phyloP scores from a whole-genome alignment of 2,888 invertebrate genomes.

The Drosophila emarginata region DNA sequence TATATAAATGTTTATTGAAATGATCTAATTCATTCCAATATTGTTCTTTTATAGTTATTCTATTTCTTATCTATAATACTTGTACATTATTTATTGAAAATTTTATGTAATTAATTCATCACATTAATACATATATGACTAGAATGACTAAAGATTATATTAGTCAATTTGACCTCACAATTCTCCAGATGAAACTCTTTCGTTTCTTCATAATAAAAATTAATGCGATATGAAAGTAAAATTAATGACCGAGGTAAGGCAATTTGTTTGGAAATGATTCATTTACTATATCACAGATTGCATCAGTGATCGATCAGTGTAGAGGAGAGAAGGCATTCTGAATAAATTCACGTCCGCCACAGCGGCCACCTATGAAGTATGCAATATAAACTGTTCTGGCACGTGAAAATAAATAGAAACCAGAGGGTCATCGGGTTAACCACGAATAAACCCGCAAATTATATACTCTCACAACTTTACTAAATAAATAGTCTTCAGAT shows the following conservation, averaged over 20 bases:
- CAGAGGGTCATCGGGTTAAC: conserved; percentile 1
- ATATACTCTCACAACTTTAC: background rate
- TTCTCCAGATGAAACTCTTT: background rate
- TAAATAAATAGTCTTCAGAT: too few species aligned
- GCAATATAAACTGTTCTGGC: conserved; percentile 72
- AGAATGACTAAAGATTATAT: conserved; percentile 29
- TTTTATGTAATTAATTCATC: too few species aligned
- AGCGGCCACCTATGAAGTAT: conserved; percentile 71
- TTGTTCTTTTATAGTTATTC: too few species aligned
- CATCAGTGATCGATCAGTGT: background rate
- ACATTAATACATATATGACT: conserved; percentile 15
- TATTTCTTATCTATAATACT: background rate
- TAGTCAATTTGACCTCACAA: conserved; percentile 37
- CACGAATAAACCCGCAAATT: background rate
- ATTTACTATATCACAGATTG: conserved; percentile 20
- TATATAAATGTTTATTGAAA: too few species aligned
- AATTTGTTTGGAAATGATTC: conserved; percentile 35
- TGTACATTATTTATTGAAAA: conserved; percentile 16
- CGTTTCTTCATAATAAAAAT: conserved; percentile 19
- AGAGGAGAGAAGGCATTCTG: conserved; percentile 45
- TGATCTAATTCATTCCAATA: too few species aligned
- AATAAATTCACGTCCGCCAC: background rate
- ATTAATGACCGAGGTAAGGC: conserved; percentile 36
- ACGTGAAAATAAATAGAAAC: conserved; percentile 64
- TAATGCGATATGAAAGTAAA: conserved; percentile 49